Conservation (phyloP, 1,140 invertebrate genomes). For the Procambarus virginalis region DNA sequence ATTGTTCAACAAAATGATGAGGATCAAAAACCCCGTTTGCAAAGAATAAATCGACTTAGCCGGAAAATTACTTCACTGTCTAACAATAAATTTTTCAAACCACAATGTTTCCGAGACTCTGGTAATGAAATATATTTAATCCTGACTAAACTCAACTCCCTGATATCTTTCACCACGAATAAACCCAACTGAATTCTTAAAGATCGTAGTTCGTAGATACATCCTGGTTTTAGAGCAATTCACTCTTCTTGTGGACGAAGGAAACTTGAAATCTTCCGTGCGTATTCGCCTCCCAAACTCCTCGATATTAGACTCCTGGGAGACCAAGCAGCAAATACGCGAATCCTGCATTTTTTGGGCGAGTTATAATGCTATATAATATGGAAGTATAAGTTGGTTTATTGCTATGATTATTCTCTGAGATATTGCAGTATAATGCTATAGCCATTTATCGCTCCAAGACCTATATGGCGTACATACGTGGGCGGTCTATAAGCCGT, state of each 20-base stretch:
- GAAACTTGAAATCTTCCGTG: not conserved
- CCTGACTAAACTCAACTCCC: too few species aligned
- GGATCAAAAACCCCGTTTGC: too few species aligned
- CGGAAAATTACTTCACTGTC: too few species aligned
- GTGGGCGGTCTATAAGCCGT: not conserved
- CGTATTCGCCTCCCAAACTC: not conserved
- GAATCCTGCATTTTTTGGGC: slow-evolving; percentile 40
- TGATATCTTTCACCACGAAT: too few species aligned
- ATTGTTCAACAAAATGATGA: too few species aligned
- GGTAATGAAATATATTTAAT: too few species aligned
- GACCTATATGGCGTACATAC: slow-evolving; percentile 1
- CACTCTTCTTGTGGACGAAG: not conserved
- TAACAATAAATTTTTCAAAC: not conserved
- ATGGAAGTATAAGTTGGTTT: slow-evolving; percentile 37
- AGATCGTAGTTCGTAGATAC: too few species aligned
- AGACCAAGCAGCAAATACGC: slow-evolving; percentile 35
- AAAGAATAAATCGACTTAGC: too few species aligned
- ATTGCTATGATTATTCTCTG: slow-evolving; percentile 40
- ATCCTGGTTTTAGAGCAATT: not conserved
- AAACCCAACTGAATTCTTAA: too few species aligned
- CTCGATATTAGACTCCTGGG: not conserved
- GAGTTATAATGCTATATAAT: slow-evolving; percentile 48
- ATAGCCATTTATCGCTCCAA: slow-evolving; percentile 19
- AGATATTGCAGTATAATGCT: slow-evolving; percentile 45
- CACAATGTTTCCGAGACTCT: not conserved